Percentiles rank a stretch among this genome's conserved stretches.
These are phyloP conservation scores for Cheilosia soror DNA, from an alignment of 2,888 invertebrate genomes.

Conservation along the genomic window DNA sequence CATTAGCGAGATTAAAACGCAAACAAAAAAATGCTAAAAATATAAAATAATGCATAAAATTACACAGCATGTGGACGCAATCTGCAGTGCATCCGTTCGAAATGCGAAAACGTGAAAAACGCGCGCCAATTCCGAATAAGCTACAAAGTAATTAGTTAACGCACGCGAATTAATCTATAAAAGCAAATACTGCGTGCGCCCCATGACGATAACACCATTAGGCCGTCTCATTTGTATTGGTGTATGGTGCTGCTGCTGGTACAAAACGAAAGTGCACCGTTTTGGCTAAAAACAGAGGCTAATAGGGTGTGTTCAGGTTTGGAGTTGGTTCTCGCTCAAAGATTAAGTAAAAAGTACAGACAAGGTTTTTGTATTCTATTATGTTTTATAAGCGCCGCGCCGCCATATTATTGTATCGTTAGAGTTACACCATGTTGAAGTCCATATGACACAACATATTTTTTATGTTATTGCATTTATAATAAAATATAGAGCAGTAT, in stretches of 20 bases:
- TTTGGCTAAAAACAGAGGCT: slow-evolving; percentile 1
- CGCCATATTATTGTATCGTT: too few relatives aligned
- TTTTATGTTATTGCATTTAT: too few relatives aligned
- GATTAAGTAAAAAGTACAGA: too few relatives aligned
- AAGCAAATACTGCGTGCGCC: slow-evolving; percentile 31
- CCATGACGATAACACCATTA: slow-evolving; percentile 30
- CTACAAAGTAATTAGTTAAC: slow-evolving; percentile 62
- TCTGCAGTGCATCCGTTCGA: slow-evolving; percentile 17
- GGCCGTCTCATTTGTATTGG: slow-evolving; percentile 13
- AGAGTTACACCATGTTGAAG: too few relatives aligned
- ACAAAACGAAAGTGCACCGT: slow-evolving; percentile 38
- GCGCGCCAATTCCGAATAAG: slow-evolving; percentile 57
- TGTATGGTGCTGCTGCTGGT: slow-evolving; percentile 17
- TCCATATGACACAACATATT: too few relatives aligned
- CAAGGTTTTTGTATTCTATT: too few relatives aligned
- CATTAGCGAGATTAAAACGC: slow-evolving; percentile 33
- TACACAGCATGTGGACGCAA: slow-evolving; percentile 14
- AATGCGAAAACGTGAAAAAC: slow-evolving; percentile 39
- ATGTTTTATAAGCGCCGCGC: too few relatives aligned
- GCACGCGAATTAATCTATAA: slow-evolving; percentile 54
- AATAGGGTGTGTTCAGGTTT: slow-evolving; percentile 24
- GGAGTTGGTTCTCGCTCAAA: too few relatives aligned
- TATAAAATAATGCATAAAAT: slow-evolving; percentile 19
- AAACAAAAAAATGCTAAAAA: slow-evolving; percentile 7
- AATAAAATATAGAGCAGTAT: too few relatives aligned